Evolutionary conservation across 2,797 vertebrate genomes (phyloP), one percentile per base, ranked within the genome.

Genomic region (Columba guinea): DNA sequence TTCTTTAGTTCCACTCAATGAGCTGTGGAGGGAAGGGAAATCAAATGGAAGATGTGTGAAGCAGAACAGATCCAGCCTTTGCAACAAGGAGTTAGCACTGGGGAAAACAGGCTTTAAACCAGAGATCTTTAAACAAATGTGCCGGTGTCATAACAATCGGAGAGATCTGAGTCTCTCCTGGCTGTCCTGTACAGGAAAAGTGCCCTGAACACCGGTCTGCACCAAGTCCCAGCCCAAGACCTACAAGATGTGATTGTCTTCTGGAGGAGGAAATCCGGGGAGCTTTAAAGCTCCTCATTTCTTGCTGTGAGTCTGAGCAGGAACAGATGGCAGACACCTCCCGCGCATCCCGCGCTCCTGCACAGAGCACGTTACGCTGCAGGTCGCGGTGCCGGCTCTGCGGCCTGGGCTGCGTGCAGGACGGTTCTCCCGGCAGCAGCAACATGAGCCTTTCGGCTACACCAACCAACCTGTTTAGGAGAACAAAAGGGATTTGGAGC

Each of bases 311-410:
- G 44, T 32, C 41, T 11, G 17, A 70, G 18, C 22, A 34, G 24
- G 37, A 76, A 1, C 37, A 41, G 67, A 55, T 26, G 8, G 52
- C 70, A 44, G 58, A 6, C 11, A 1, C 23, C 34, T 58, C 55
- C 60, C 60, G 59, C 4, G 0, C 16, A 4, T 21, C 11, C 2
- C 22, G 23, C 12, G 37, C 65, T 78, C 67, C 55, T 37, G 82
- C 51, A 44, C 7, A 23, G 24, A 26, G 28, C 3, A 0, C 9
- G 22, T 35, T 2, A 34, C 16, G 0, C 20, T 20, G 32, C 37
- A 11, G 35, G 35, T 3, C 26, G 52, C 0, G 0, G 49, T 5
- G n/a, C 67, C 58, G 80, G 48, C 30, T 58, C 56, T 59, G 32
- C 52, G 34, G 39, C 78, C 56, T 11, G 24, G 22, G 20, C 52